Evolutionary conservation across 2,113 vertebrate species (phyloP).

Genomic region (Arizona elegans): DNA sequence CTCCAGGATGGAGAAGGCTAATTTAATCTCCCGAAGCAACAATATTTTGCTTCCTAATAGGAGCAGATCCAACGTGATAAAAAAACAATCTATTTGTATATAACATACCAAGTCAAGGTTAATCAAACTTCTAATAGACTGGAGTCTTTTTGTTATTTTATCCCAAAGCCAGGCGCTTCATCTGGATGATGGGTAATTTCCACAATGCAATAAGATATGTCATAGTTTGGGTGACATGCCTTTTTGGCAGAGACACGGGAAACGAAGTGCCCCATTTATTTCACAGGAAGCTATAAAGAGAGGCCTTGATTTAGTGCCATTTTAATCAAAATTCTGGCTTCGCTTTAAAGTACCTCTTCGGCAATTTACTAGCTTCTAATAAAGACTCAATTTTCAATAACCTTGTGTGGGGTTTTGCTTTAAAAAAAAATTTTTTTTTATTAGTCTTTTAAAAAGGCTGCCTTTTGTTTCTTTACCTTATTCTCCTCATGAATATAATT

Average conservation of each 20-base stretch:
- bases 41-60: not conserved
- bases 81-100: not conserved
- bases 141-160: not conserved
- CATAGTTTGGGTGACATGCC: not conserved
- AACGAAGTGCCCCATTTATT: not conserved
- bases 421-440: conserved; percentile 2
- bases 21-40: not conserved
- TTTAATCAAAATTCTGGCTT: conserved; percentile 55
- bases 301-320: conserved; percentile 9
- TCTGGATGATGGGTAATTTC: not conserved
- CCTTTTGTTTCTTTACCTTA: conserved; percentile 25
- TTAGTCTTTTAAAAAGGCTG: conserved; percentile 7
- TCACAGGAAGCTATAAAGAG: conserved; percentile 6
- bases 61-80: not conserved
- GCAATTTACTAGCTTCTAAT: conserved; percentile 2
- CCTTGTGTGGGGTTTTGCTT: conserved; percentile 34
- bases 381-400: conserved; percentile 14
- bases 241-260: not conserved
- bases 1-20: not conserved
- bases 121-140: not conserved
- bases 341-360: conserved; percentile 30
- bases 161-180: not conserved
- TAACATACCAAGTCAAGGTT: not conserved
- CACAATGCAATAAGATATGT: not conserved
- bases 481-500: conserved; percentile 9